Conservation (phyloP, 92 coral and sea anemone species). For the Paramuricea clavata region DNA sequence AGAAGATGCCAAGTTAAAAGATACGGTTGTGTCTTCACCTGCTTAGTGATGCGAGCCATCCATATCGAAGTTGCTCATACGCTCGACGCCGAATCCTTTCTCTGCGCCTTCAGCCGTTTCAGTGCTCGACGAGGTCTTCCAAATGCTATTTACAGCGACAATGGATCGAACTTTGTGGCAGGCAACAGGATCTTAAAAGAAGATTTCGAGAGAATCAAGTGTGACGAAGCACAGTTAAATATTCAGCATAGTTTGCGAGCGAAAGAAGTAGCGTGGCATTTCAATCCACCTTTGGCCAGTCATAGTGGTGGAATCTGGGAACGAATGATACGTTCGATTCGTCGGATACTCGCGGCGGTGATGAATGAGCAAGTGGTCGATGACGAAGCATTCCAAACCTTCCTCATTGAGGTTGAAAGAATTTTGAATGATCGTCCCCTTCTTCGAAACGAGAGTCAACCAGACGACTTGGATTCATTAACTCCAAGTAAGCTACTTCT, state of each 20-base stretch:
- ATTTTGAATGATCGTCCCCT: slow-evolving; percentile 16
- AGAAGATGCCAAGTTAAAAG: background rate
- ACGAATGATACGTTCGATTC: background rate
- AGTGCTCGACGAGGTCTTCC: background rate
- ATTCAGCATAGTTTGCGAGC: background rate
- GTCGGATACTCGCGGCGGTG: background rate
- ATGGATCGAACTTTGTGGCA: background rate
- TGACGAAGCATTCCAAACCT: background rate
- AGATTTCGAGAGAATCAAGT: background rate
- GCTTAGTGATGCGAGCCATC: background rate
- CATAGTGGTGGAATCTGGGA: background rate
- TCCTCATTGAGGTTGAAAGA: background rate
- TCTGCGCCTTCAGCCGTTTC: slow-evolving; percentile 4
- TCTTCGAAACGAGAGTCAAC: background rate
- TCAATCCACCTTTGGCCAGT: background rate
- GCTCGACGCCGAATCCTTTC: background rate
- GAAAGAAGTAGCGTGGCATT: background rate
- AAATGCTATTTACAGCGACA: background rate
- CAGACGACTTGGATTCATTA: slow-evolving; percentile 5
- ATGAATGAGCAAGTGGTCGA: background rate
- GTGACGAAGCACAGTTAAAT: background rate
- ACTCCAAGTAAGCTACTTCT: slow-evolving; percentile 33
- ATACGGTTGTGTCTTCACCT: background rate
- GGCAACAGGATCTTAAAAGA: background rate
- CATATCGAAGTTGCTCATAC: background rate